Conservation (phyloP, 37 sponge, comb jelly and placozoan species). For the Beroe forskalii region DNA sequence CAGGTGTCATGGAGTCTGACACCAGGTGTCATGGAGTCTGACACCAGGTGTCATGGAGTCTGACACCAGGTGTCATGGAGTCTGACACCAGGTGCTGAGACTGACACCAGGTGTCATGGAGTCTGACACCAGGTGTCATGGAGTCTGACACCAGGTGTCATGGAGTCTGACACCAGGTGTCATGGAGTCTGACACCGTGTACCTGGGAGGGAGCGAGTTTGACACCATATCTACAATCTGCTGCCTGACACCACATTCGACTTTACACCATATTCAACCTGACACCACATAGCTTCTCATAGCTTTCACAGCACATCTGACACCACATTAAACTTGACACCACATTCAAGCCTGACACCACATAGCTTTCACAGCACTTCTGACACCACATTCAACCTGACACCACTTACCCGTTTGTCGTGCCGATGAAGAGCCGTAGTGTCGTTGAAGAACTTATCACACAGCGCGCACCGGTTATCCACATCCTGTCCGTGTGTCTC, state of each 20-base stretch:
- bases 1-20: too few species aligned
- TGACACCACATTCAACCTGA: background rate
- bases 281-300: background rate
- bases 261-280: background rate
- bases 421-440: slow-evolving; percentile 40
- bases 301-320: background rate
- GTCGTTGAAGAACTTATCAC: slow-evolving; percentile 61
- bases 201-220: too few species aligned
- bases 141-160: too few species aligned
- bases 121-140: too few species aligned
- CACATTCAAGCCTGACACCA: background rate
- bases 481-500: slow-evolving; percentile 55
- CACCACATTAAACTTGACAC: background rate
- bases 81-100: too few species aligned
- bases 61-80: too few species aligned
- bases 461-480: slow-evolving; percentile 49
- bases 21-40: too few species aligned
- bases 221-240: too few species aligned
- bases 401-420: slow-evolving; percentile 24
- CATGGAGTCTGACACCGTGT: too few species aligned
- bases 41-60: too few species aligned
- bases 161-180: too few species aligned
- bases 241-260: background rate
- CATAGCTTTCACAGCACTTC: background rate
- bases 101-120: too few species aligned